Evolutionary conservation across 2,888 invertebrate genomes (phyloP).

Genomic region (Pycnomerus fuliginosus): DNA sequence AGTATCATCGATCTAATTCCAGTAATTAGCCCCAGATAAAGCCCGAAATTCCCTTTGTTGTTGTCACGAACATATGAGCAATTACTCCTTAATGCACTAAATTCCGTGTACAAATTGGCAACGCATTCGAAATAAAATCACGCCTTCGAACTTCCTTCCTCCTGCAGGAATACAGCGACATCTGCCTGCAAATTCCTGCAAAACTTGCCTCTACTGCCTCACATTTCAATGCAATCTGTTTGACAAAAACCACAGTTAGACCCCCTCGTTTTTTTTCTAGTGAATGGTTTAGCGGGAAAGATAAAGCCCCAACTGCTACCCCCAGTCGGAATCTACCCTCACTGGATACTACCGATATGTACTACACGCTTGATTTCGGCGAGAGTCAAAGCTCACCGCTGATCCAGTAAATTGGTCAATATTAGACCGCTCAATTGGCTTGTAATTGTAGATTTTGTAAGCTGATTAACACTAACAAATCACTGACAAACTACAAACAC

Average conservation of each 20-base stretch:
- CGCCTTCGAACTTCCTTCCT: no score
- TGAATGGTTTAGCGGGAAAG: conserved; percentile 42
- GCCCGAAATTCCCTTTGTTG: conserved; percentile 27
- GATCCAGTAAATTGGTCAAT: conserved; percentile 58
- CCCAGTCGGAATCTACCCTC: conserved; percentile 58
- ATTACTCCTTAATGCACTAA: conserved; percentile 19
- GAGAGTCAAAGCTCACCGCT: conserved; percentile 70
- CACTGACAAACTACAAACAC: neutral
- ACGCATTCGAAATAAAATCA: no score
- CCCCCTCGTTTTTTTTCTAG: conserved; percentile 20
- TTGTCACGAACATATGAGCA: conserved; percentile 31
- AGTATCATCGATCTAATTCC: conserved; percentile 27
- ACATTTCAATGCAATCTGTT: conserved; percentile 7
- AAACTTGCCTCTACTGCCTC: no score
- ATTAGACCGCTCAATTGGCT: neutral
- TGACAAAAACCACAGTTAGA: no score
- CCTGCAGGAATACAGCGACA: conserved; percentile 9
- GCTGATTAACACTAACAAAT: conserved; percentile 1
- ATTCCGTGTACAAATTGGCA: no score
- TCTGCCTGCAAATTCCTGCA: no score
- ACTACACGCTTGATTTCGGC: conserved; percentile 75
- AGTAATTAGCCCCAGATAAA: conserved; percentile 30
- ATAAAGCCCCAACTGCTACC: conserved; percentile 48
- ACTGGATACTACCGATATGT: conserved; percentile 71
- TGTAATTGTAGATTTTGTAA: conserved; percentile 17